A percentile compares a stretch with the other conserved stretches of the same genome.
Conservation (phyloP, 2,113 vertebrate species). For the Loxodonta africana region DNA sequence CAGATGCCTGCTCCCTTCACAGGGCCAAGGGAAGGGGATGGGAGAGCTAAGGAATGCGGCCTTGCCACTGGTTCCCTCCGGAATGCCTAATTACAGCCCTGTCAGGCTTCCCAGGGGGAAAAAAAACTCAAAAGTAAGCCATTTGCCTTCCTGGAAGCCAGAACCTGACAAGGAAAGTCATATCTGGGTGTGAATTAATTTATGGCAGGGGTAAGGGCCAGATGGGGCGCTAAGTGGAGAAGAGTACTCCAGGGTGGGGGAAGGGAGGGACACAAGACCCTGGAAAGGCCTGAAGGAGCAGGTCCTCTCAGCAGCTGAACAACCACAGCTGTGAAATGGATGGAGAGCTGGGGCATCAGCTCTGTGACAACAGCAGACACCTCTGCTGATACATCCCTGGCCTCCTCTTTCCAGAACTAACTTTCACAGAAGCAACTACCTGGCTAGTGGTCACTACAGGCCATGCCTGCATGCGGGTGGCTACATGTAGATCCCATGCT, state of each 20-base stretch:
- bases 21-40: background rate
- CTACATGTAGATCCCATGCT: background rate
- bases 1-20: constrained; percentile 56
- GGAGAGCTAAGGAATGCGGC: background rate
- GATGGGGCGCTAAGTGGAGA: background rate
- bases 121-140: constrained; percentile 48
- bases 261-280: background rate
- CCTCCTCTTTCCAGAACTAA: background rate
- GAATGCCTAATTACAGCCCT: constrained; percentile 58
- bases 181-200: constrained; percentile 63
- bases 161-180: constrained; percentile 48
- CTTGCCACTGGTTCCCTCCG: background rate
- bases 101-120: constrained; percentile 43
- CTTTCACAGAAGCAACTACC: background rate
- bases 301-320: background rate
- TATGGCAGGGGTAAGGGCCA: constrained; percentile 50
- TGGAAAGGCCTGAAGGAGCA: background rate
- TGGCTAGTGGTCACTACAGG: background rate
- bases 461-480: accelerated
- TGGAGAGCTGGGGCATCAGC: accelerated
- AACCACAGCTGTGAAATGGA: background rate
- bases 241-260: background rate
- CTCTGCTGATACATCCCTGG: background rate
- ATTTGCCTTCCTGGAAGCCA: constrained; percentile 64
- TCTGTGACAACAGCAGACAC: background rate